Percentiles rank a stretch among this genome's conserved stretches.
These are phyloP conservation scores for Amphiura filiformis DNA, from an alignment of 35 echinoderm and acorn worm genomes.

Conservation along the genomic window DNA sequence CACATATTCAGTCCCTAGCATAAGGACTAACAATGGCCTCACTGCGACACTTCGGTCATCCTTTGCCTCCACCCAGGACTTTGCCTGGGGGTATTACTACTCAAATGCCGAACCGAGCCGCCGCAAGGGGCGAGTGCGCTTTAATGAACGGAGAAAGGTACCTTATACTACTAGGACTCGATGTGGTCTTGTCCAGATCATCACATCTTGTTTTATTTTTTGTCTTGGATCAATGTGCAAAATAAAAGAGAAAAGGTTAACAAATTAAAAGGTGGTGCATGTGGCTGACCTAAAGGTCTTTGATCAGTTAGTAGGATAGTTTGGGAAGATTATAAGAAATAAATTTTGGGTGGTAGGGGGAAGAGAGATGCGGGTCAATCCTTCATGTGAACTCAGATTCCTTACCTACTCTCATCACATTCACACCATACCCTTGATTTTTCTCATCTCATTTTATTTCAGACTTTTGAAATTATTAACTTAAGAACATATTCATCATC, in stretches of 20 bases:
- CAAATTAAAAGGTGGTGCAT: too few relatives aligned
- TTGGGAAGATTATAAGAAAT: too few relatives aligned
- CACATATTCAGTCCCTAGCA: background rate
- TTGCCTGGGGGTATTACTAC: constrained; percentile 2
- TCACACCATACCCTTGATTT: too few relatives aligned
- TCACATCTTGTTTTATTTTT: background rate
- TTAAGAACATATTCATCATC: too few relatives aligned
- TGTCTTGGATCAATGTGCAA: background rate
- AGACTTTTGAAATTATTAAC: too few relatives aligned
- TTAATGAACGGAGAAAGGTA: background rate
- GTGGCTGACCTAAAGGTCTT: background rate
- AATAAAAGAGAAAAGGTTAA: background rate
- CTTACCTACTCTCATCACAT: too few relatives aligned
- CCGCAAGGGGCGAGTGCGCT: background rate
- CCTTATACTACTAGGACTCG: background rate
- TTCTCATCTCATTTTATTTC: too few relatives aligned
- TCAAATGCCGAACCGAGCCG: background rate
- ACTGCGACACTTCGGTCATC: background rate
- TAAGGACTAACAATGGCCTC: background rate
- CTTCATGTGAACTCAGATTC: too few relatives aligned
- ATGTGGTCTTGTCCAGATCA: background rate
- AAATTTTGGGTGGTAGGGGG: too few relatives aligned
- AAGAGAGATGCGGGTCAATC: too few relatives aligned
- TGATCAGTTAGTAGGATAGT: too few relatives aligned
- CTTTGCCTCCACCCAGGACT: background rate